Evolutionary conservation across 2,888 invertebrate genomes (phyloP).

Genomic region (Brachynemurus nebulosus): DNA sequence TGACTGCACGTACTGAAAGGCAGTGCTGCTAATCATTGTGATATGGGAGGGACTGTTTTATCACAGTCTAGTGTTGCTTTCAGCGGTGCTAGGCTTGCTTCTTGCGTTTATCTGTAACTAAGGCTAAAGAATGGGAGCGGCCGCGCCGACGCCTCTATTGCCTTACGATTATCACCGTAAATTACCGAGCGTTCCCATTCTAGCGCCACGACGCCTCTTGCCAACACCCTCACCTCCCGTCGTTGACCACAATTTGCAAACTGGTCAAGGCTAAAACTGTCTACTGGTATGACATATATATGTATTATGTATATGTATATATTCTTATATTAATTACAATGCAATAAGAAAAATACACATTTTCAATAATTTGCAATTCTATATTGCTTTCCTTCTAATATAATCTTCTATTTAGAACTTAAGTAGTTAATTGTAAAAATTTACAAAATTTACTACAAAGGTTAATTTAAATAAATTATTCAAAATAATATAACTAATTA

Average conservation of each 20-base stretch:
- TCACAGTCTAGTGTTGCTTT: slow-evolving; percentile 5
- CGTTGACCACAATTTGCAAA: slow-evolving; percentile 1
- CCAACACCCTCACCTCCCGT: not conserved
- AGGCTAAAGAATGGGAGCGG: slow-evolving; percentile 35
- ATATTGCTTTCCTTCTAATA: no score
- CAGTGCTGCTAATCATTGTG: slow-evolving; percentile 4
- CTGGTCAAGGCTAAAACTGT: slow-evolving; percentile 6
- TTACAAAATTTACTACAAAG: no score
- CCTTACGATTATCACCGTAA: not conserved
- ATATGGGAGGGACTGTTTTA: slow-evolving; percentile 4
- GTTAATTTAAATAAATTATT: no score
- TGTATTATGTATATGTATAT: not conserved
- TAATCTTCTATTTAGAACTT: no score
- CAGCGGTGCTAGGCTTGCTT: not conserved
- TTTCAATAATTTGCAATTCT: no score
- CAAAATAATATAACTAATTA: no score
- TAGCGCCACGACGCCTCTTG: not conserved
- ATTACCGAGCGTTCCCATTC: not conserved
- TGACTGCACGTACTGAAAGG: slow-evolving; percentile 23
- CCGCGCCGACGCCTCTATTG: slow-evolving; percentile 27
- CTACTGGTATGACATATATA: not conserved
- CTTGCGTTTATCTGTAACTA: slow-evolving; percentile 4
- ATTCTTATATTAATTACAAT: not conserved
- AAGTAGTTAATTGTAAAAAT: no score
- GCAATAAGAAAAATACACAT: not conserved